These are phyloP conservation scores for Euwallacea similis DNA, from an alignment of 1,140 invertebrate genomes.

Conservation along the genomic window DNA sequence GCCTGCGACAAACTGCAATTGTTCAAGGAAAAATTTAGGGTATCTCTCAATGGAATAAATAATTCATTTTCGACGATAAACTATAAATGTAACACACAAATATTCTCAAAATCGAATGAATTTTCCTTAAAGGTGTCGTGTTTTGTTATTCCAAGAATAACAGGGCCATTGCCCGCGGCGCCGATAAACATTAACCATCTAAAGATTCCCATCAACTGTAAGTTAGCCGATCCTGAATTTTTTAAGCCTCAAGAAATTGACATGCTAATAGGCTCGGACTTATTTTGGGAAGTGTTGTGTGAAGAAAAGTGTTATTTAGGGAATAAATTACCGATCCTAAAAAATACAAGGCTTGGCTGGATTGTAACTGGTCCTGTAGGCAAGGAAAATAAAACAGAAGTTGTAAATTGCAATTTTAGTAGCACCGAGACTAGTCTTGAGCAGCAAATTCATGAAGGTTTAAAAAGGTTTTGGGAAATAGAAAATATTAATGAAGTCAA, in stretches of 20 bases:
- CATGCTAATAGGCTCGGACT: neutral
- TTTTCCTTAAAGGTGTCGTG: too few species aligned
- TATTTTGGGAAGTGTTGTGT: slow-evolving; percentile 14
- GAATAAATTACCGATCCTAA: neutral
- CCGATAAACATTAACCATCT: neutral
- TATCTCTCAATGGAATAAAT: too few species aligned
- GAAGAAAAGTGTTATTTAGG: neutral
- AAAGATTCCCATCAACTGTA: neutral
- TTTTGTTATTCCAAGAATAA: too few species aligned
- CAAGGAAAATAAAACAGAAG: too few species aligned
- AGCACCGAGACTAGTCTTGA: neutral
- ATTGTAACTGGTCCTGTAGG: slow-evolving; percentile 1
- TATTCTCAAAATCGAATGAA: too few species aligned
- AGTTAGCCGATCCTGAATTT: slow-evolving; percentile 5
- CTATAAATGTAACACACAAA: too few species aligned
- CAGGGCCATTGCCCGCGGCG: too few species aligned
- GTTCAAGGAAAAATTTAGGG: too few species aligned
- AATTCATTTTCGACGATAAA: too few species aligned
- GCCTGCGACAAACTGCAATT: too few species aligned
- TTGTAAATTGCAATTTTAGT: neutral
- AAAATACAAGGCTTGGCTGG: slow-evolving; percentile 9
- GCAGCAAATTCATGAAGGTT: neutral
- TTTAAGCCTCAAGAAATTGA: neutral
- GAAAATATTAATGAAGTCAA: neutral
- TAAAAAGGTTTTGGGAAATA: slow-evolving; percentile 24